Conservation (phyloP, 2,113 vertebrate genomes). For the Coreoperca whiteheadi region DNA sequence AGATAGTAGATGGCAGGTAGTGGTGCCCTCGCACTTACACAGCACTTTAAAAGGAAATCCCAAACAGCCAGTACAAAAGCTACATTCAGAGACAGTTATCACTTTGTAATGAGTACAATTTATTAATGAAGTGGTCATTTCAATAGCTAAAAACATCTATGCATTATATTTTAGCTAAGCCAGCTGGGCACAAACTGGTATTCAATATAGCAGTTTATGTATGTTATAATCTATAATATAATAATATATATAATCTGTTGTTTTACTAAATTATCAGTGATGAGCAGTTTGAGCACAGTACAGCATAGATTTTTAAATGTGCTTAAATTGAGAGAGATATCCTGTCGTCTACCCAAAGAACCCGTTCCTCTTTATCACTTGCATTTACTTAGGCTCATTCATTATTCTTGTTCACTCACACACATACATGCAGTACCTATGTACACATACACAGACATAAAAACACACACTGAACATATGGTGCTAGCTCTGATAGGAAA, state of each 20-base stretch:
- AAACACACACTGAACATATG: conserved; percentile 27
- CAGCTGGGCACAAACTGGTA: conserved; percentile 17
- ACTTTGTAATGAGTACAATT: conserved; percentile 62
- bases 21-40: conserved; percentile 69
- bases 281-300: not conserved
- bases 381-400: not conserved
- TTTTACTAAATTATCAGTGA: not conserved
- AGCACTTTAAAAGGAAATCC: conserved; percentile 75
- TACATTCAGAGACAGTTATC: conserved; percentile 60
- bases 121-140: conserved; percentile 59
- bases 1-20: too few species aligned
- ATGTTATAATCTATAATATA: not conserved
- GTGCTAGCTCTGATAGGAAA: conserved; percentile 37
- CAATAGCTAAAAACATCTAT: conserved; percentile 42
- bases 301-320: not conserved
- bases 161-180: conserved; percentile 6
- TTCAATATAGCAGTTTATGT: conserved; percentile 16
- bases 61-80: conserved; percentile 54
- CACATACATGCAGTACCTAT: not conserved
- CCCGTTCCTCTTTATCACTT: not conserved
- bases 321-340: not conserved
- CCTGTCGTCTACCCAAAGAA: not conserved
- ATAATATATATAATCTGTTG: too few species aligned
- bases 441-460: not conserved
- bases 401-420: not conserved